phyloP scores from a whole-genome alignment of 2,888 invertebrate species.

The Reticulitermes lucifugus region DNA sequence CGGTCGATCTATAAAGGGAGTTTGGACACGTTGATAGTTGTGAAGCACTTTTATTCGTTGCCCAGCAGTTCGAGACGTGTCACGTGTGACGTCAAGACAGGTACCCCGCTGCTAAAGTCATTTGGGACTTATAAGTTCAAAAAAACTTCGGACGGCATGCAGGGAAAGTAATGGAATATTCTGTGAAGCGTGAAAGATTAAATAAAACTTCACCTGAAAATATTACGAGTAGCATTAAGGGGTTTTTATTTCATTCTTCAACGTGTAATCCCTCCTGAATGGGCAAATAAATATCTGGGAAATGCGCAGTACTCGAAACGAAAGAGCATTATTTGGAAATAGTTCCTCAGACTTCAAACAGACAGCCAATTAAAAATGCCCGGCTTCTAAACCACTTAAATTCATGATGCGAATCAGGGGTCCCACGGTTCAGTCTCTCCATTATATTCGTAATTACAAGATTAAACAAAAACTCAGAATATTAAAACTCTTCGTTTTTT shows the following conservation, averaged over 20 bases:
- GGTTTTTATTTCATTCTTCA: background rate
- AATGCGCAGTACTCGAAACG: background rate
- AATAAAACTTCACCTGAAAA: constrained; percentile 38
- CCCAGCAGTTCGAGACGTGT: constrained; percentile 11
- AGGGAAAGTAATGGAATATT: constrained; percentile 31
- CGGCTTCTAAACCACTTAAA: too few relatives aligned
- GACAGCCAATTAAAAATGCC: too few relatives aligned
- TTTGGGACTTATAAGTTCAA: constrained; percentile 12
- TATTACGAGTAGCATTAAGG: constrained; percentile 14
- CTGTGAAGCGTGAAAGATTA: constrained; percentile 41
- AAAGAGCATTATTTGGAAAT: too few relatives aligned
- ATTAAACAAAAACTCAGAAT: too few relatives aligned
- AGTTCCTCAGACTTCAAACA: too few relatives aligned
- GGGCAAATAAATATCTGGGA: background rate
- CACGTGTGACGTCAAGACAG: constrained; percentile 36
- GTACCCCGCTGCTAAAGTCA: constrained; percentile 31
- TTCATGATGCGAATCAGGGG: too few relatives aligned
- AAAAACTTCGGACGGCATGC: constrained; percentile 15
- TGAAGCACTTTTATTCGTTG: constrained; percentile 20
- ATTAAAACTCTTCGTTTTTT: too few relatives aligned
- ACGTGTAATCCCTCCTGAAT: background rate
- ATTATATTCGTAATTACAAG: too few relatives aligned
- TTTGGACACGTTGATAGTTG: background rate
- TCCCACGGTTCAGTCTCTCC: too few relatives aligned
- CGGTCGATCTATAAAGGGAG: constrained; percentile 4